These are phyloP conservation scores for Sthenelais limicola DNA, from an alignment of 2,888 invertebrate species.

Conservation along the genomic window DNA sequence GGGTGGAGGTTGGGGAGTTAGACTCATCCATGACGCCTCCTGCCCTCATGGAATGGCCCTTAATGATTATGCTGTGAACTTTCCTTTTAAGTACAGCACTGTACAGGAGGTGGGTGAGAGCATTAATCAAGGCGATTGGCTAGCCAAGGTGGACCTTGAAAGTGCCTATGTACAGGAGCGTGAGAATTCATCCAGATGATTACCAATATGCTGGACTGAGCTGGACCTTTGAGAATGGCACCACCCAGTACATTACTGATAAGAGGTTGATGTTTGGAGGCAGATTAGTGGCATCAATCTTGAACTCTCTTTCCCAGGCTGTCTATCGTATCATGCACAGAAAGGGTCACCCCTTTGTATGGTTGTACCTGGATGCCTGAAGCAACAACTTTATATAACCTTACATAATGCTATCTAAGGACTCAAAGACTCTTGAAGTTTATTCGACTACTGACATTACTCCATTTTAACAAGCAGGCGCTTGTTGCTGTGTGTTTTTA, in stretches of 20 bases:
- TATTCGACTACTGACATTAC: too few relatives aligned
- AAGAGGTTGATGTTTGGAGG: conserved; percentile 26
- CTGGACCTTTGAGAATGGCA: background rate
- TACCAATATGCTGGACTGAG: background rate
- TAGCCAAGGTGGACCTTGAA: conserved; percentile 20
- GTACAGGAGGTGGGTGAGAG: background rate
- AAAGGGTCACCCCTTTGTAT: background rate
- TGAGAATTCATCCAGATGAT: background rate
- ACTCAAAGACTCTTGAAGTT: too few relatives aligned
- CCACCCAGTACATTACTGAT: background rate
- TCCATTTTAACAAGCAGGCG: too few relatives aligned
- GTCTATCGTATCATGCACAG: background rate
- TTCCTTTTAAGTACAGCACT: background rate
- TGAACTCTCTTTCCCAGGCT: conserved; percentile 28
- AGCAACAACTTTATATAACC: too few relatives aligned
- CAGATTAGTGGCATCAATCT: conserved; percentile 8
- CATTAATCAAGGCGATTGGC: background rate
- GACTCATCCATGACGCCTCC: conserved; percentile 28
- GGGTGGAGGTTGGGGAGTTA: background rate
- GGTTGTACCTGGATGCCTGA: conserved; percentile 13
- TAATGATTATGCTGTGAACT: conserved; percentile 11
- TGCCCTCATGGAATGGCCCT: background rate
- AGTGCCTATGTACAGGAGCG: conserved; percentile 14
- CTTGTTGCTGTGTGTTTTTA: too few relatives aligned
- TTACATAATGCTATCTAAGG: too few relatives aligned